Base-by-base conservation (phyloP, 2,113 vertebrate genomes). In the Ranitomeya imitator region DNA sequence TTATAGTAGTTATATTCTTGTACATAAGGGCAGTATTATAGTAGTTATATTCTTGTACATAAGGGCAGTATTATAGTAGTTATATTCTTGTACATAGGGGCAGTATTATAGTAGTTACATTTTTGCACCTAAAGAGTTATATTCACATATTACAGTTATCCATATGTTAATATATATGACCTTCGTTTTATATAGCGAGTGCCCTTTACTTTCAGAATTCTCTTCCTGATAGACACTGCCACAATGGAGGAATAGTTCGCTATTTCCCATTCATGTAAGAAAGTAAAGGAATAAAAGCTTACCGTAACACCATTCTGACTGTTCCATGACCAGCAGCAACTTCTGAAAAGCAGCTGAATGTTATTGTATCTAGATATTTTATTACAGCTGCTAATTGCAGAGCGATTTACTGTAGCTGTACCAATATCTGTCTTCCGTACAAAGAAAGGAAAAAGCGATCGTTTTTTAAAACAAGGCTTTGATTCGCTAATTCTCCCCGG, bases 401-500 rank as follows among this genome's bases (percentile, higher is more conserved):
- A 13, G 26, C 5, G 21, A 16, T 65, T 83, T 63, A 65, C 61
- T 51, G 19, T 23, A 54, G 37, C 52, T 45, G 21, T 16, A 55
- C 16, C 10, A 31, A 74, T 57, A 55, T 73, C 69, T 76, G 21
- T 26, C 76, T 55, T 67, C n/a, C 8, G 14, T 65, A 67, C 21
- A 52, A 79, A 65, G 52, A 67, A 65, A n/a, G 76, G 31, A 65
- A 19, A 59, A 15, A 51, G 63, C 19, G 63, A 78, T 79, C 13
- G 4, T 55, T 87, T 26, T 69, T 51, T 79, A 37, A 86, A 71
- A 65, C 77, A 69, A 26, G 14, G 55, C 51, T 69, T 80, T 80
- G 77, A 71, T 80, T 87, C 23, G 31, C 63, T 80, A 57, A 87
- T 80, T 67, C 65, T 81, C 23, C 23, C 21, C 9, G 57, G 57